Base-by-base conservation (phyloP, 2,797 vertebrate species). In the Hephaestus fuliginosus region DNA sequence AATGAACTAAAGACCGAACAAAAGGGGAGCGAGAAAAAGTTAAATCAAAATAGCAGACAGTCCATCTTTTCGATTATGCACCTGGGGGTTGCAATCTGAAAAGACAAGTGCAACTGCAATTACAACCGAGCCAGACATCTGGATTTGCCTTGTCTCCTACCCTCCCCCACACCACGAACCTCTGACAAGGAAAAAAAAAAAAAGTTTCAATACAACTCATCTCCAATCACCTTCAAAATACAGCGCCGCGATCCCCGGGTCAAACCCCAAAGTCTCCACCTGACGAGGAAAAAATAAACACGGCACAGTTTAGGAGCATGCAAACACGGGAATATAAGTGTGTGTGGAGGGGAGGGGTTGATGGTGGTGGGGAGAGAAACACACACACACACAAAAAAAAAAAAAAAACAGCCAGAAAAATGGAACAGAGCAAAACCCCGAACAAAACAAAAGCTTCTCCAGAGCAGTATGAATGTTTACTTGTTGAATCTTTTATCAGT, bases 401-500 rank as follows among this genome's bases (percentile, higher is more conserved):
- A 2, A 39, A 39, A 39, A 53, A 68, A 53, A 70, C 20, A 51
- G 12, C 9, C 60, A n/a, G 53, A 69, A 41, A 70, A 68, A 70
- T 46, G 46, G 3, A 78, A 30, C 7, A 10, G 15, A 78, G 61
- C 57, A 52, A 80, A 75, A 67, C 51, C 46, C 49, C 0, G 3
- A 61, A 58, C 64, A 69, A 70, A 70, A 76, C 75, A 5, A 14
- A 1, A 70, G 53, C 71, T 5, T 36, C 70, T 82, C 48, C 64
- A 5, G 13, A 83, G 76, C 78, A 84, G 87, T 88, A 86, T 86
- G 87, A 92, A 79, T 86, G 86, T 90, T 93, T 92, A 94, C 92
- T 94, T 93, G 91, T 92, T 93, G 91, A 92, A 93, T 95, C 88
- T 94, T 94, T 93, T 84, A 93, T 94, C 91, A 82, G 89, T 89